These are phyloP conservation scores for Galago senegalensis DNA, from an alignment of 2,797 vertebrate genomes.

Conservation along the genomic window DNA sequence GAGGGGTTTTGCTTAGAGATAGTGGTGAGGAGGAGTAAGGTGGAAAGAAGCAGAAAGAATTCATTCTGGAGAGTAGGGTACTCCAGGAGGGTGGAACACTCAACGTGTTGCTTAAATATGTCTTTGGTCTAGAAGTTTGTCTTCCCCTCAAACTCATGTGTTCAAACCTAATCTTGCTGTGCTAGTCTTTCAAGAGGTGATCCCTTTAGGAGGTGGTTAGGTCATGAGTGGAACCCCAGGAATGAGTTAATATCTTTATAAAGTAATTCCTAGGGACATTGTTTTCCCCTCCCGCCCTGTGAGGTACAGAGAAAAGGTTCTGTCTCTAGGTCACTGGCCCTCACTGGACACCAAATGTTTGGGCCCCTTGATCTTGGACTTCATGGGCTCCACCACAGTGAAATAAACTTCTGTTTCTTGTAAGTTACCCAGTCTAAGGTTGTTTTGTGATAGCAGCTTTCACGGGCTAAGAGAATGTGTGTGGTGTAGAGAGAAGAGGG, in stretches of 20 bases:
- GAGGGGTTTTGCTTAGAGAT: background rate
- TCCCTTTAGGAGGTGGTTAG: background rate
- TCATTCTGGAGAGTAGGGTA: background rate
- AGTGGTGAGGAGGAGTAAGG: background rate
- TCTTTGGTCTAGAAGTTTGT: background rate
- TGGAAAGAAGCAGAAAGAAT: background rate
- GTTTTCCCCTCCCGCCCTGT: background rate
- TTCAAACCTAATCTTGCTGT: background rate
- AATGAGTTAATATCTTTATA: too few species aligned
- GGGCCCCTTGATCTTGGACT: background rate
- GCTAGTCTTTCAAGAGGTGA: background rate
- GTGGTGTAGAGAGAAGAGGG: background rate
- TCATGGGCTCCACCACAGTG: background rate
- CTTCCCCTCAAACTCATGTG: background rate
- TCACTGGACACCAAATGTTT: background rate
- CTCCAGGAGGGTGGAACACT: background rate
- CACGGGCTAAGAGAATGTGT: background rate
- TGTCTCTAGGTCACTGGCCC: background rate
- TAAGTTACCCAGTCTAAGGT: background rate
- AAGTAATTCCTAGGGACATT: background rate
- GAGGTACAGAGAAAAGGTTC: background rate
- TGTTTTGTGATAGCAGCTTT: background rate
- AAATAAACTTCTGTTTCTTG: background rate
- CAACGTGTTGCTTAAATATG: background rate
- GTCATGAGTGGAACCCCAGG: background rate